phyloP scores from a whole-genome alignment of 2,888 invertebrate genomes.

The Silvanus unidentatus region DNA sequence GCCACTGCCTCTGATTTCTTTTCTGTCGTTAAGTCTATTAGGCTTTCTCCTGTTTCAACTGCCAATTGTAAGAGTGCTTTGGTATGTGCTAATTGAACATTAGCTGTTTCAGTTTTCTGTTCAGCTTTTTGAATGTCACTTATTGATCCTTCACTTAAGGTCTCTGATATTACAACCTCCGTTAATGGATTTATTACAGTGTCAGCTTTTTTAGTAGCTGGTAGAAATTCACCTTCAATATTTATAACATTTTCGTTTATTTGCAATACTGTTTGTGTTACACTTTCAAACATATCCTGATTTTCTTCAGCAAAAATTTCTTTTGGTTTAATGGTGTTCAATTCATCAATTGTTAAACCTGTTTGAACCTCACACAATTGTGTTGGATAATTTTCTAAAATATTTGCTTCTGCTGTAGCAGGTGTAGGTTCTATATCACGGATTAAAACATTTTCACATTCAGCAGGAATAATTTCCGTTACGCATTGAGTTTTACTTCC shows the following conservation, averaged over 20 bases:
- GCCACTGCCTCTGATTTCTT: slow-evolving; percentile 31
- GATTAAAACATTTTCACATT: slow-evolving; percentile 45
- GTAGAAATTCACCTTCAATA: slow-evolving; percentile 42
- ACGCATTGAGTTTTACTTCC: slow-evolving; percentile 44
- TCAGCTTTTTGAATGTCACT: slow-evolving; percentile 22
- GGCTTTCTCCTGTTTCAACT: slow-evolving; percentile 29
- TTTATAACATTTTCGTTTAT: slow-evolving; percentile 25
- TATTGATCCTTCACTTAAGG: slow-evolving; percentile 44
- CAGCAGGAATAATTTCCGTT: slow-evolving; percentile 49
- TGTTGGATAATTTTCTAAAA: slow-evolving; percentile 47
- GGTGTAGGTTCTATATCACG: slow-evolving; percentile 34
- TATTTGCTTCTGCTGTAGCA: slow-evolving; percentile 34
- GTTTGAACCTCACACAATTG: slow-evolving; percentile 35
- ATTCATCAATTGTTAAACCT: slow-evolving; percentile 21
- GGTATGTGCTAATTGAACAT: slow-evolving; percentile 38
- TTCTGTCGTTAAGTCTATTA: slow-evolving; percentile 29
- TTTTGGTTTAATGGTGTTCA: slow-evolving; percentile 17
- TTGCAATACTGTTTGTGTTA: slow-evolving; percentile 22
- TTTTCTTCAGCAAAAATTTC: slow-evolving; percentile 22
- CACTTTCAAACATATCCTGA: slow-evolving; percentile 24
- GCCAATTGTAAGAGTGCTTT: slow-evolving; percentile 40
- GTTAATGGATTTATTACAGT: slow-evolving; percentile 51
- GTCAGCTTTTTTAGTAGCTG: slow-evolving; percentile 51
- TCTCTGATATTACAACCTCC: slow-evolving; percentile 49
- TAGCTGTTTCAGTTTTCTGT: slow-evolving; percentile 30